phyloP scores from a whole-genome alignment of 2,888 invertebrate species.

The Nemurella pictetii region DNA sequence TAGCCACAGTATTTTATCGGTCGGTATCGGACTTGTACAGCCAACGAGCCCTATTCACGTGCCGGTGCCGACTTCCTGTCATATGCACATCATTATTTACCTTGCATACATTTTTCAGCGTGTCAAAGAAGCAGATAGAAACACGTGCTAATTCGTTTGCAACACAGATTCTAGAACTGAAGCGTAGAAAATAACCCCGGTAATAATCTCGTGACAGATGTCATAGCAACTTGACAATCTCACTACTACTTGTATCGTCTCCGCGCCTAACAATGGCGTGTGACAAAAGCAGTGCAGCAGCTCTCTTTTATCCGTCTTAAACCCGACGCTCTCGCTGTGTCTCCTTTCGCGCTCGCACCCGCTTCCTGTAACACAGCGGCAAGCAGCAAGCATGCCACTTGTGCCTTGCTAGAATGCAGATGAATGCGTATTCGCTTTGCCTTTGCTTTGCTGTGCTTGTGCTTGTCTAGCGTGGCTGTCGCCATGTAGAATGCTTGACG shows the following conservation, averaged over 20 bases:
- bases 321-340: background rate
- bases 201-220: background rate
- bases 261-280: background rate
- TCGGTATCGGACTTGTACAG: background rate
- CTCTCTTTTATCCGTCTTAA: background rate
- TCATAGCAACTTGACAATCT: background rate
- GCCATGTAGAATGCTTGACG: background rate
- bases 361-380: no score
- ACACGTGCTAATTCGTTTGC: background rate
- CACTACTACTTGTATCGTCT: background rate
- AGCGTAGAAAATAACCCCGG: background rate
- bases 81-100: background rate
- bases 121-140: background rate
- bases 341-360: no score
- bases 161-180: background rate
- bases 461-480: no score
- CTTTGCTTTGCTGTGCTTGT: background rate
- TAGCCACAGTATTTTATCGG: no score
- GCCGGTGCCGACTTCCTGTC: background rate
- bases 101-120: background rate
- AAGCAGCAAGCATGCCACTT: background rate
- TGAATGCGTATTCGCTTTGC: background rate
- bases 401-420: background rate
- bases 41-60: background rate
- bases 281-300: background rate